Evolutionary conservation across 2,888 invertebrate species (phyloP), one percentile per base, ranked within the genome.

Genomic region (Xestia rhomboidea): DNA sequence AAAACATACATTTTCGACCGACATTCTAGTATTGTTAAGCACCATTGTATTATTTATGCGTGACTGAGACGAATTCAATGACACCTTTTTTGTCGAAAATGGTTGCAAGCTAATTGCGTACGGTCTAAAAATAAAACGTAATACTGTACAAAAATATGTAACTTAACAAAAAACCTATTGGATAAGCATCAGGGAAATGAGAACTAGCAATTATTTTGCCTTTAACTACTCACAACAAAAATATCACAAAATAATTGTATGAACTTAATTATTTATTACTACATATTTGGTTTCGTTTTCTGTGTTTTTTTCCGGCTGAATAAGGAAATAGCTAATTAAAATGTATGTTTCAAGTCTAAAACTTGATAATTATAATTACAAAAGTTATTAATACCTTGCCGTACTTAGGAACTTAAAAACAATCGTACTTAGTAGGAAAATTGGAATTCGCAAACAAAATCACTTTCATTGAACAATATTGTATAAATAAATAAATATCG

Each of bases 11-110:
- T 69, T 64, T 69, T 76, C 74, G 66, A 46, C 71, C 54, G 68
- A 76, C 72, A 74, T 57, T 73, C 41, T 69, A 70, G 64, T 60
- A 75, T 70, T 62, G 68, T 81, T 77, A 73, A 44, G 67, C 78
- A 73, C 51, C 75, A 80, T 81, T 84, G 81, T 88, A 73, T 75
- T 77, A 82, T 79, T 85, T 79, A 78, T 75, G 77, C 87, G 88
- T 84, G 81, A 88, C 87, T 81, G 84, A 78, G 54, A 84, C 88
- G 21, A 88, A 89, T 86, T 81, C 84, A 88, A 87, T 84, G 89
- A 86, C 84, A 89, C 75, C 77, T 73, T 87, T 87, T 87, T 85
- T 85, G 79, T 83, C 66, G 66, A 79, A 84, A 88, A 77, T 76
- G 49, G 63, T 79, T 68, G 75, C 76, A 73, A 34, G 34, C 41